Conservation (phyloP, 1,140 invertebrate species). For the Rhyacophila brunnea region DNA sequence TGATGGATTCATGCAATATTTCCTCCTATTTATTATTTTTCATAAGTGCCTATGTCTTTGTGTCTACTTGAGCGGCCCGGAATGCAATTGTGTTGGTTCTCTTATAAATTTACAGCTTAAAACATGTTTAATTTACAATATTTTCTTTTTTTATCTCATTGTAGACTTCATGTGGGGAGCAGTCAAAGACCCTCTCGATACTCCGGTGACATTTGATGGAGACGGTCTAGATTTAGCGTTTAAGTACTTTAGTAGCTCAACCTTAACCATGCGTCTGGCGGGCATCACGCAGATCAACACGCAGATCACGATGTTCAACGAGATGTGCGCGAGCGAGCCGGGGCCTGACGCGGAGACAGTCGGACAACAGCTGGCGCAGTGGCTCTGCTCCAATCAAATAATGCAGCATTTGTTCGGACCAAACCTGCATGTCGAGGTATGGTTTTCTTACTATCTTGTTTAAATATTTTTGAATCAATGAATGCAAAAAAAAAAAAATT, state of each 20-base stretch:
- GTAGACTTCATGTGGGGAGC: constrained; percentile 91
- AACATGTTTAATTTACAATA: too few species aligned
- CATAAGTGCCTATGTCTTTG: too few species aligned
- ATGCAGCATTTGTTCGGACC: constrained; percentile 94
- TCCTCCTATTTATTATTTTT: too few species aligned
- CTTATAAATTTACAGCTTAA: too few species aligned
- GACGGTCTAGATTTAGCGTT: constrained; percentile 89
- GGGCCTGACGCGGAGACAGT: constrained; percentile 79
- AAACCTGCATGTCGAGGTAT: constrained; percentile 90
- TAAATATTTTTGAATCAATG: too few species aligned
- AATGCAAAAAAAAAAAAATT: too few species aligned
- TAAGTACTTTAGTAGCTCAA: constrained; percentile 92
- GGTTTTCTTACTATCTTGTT: too few species aligned
- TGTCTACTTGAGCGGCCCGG: too few species aligned
- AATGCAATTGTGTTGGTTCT: too few species aligned
- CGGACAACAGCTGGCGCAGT: constrained; percentile 80
- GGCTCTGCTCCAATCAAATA: constrained; percentile 88
- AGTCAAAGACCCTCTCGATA: constrained; percentile 87
- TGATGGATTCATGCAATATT: too few species aligned
- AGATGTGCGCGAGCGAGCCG: constrained; percentile 83
- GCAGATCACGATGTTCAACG: constrained; percentile 87
- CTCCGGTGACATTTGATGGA: constrained; percentile 80
- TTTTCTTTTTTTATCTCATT: constrained; percentile 23
- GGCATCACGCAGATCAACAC: constrained; percentile 92
- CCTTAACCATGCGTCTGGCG: constrained; percentile 87